A percentile compares a stretch with the other conserved stretches of the same genome.
Conservation (phyloP, 23 tunicate genomes). For the Phallusia fumigata region DNA sequence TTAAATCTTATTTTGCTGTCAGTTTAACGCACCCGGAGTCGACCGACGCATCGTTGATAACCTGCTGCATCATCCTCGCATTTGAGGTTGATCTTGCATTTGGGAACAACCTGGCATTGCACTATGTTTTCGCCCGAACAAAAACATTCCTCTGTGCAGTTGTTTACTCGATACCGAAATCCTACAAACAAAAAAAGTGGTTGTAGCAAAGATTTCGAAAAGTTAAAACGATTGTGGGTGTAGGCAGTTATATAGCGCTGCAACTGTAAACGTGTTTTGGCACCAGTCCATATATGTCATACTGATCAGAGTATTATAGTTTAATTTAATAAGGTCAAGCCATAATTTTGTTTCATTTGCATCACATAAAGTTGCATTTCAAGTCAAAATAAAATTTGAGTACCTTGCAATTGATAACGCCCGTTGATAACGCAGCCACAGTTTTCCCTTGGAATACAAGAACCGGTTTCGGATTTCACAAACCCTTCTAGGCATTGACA, state of each 20-base stretch:
- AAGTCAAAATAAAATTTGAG: neutral
- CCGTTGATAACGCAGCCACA: constrained; percentile 78
- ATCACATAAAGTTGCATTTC: too few species aligned
- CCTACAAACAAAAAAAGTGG: constrained; percentile 38
- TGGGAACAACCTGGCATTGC: constrained; percentile 15
- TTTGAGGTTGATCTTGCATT: constrained; percentile 25
- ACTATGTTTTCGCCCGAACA: constrained; percentile 46
- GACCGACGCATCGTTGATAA: constrained; percentile 30
- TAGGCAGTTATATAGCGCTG: too few species aligned
- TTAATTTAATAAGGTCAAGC: too few species aligned
- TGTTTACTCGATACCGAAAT: constrained; percentile 29
- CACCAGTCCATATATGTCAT: too few species aligned
- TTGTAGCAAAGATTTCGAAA: too few species aligned
- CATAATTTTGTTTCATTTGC: too few species aligned
- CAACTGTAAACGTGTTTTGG: too few species aligned
- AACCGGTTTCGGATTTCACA: constrained; percentile 26
- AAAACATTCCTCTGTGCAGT: constrained; percentile 60
- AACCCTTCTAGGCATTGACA: constrained; percentile 77
- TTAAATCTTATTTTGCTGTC: neutral
- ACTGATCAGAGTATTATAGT: too few species aligned
- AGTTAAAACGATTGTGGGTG: too few species aligned
- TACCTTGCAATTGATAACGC: constrained; percentile 56
- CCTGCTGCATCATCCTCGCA: constrained; percentile 39
- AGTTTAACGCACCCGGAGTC: constrained; percentile 28
- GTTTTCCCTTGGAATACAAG: constrained; percentile 46